Evolutionary conservation across 2,888 invertebrate genomes (phyloP), one percentile per base, ranked within the genome.

Genomic region (Leptarthrus brevirostris): DNA sequence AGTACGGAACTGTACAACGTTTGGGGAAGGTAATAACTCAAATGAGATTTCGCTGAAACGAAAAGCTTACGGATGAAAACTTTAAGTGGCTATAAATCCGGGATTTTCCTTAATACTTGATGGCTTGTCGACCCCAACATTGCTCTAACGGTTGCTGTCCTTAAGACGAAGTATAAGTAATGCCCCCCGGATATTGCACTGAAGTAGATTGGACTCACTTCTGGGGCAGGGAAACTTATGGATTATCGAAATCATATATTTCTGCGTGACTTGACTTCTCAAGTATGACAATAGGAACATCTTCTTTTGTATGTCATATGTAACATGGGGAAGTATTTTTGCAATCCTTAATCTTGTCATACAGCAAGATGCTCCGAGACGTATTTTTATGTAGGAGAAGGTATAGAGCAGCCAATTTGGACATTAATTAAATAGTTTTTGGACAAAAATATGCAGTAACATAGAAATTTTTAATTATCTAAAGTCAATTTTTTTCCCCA

Each of bases 1-100:
- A 66, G 49, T 49, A 66, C 26, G 26, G n/a, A 66, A 26, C 47
- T 47, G 66, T 22, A 47, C 20, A 36, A 26, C 24, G 34, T 22
- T 34, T 30, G 4, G 24, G 18, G 14, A 14, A 34, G 34, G 70
- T 53, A 70, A 70, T 70, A 70, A 70, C 70, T 70, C 70, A 70
- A 70, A 70, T 54, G 36, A 53, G 70, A 70, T 70, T 70, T 66
- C 20, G 70, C 53, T 22, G 36, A 70, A 70, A 70, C 53, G 53
- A 52, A 70, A 70, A 70, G 53, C 53, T 53, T 70, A 53, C 36
- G 70, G 70, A 70, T 70, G 79, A 81, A 82, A 82, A 82, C 82
- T 83, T 82, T 82, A 83, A 83, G 82, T 82, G 82, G 82, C 81
- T 80, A 81, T 82, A 83, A 82, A 83, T 83, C 83, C 81, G 79